Percentiles rank a stretch among this genome's conserved stretches.
These are phyloP conservation scores for Epinotia brunnichana DNA, from an alignment of 2,888 invertebrate genomes.

Conservation along the genomic window DNA sequence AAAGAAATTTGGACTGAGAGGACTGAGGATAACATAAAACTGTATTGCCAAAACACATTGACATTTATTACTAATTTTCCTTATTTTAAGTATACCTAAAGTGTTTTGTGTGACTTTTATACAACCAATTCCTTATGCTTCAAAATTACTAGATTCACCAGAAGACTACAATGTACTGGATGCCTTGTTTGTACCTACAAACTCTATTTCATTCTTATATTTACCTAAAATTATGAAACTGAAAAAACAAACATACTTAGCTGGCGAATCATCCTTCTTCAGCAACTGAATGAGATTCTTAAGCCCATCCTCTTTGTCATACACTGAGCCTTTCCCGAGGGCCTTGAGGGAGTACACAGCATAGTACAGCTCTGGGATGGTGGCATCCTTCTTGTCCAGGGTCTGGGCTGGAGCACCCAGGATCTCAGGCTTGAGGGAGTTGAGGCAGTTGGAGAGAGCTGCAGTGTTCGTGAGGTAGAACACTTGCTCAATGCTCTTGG, in stretches of 20 bases:
- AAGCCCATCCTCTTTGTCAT: conserved; percentile 87
- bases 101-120: no score
- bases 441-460: conserved; percentile 82
- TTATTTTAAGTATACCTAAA: no score
- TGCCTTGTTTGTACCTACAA: no score
- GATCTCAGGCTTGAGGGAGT: conserved; percentile 78
- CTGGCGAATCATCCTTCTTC: conserved; percentile 92
- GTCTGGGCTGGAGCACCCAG: conserved; percentile 79
- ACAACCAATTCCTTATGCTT: no score
- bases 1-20: no score
- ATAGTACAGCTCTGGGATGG: conserved; percentile 89
- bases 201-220: no score
- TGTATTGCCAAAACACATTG: no score
- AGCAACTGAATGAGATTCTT: conserved; percentile 89
- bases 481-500: conserved; percentile 80
- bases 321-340: conserved; percentile 85
- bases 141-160: no score
- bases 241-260: conserved; percentile 80
- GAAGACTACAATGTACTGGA: no score
- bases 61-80: no score
- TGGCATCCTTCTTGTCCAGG: conserved; percentile 86
- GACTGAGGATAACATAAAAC: no score
- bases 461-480: conserved; percentile 87
- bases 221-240: no score
- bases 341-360: conserved; percentile 88